Conservation (phyloP, 2,888 invertebrate species). For the Callinectes sapidus region DNA sequence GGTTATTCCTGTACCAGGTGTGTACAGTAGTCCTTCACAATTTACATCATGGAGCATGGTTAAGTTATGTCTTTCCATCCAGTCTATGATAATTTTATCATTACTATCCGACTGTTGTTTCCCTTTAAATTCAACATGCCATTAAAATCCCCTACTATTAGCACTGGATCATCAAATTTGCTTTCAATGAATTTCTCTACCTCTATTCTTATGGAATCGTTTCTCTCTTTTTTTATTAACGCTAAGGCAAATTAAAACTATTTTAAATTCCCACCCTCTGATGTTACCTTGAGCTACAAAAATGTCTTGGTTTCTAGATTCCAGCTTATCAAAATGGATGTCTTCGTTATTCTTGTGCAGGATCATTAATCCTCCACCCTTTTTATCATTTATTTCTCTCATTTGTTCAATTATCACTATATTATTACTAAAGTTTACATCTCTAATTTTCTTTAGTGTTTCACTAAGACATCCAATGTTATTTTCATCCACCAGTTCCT, state of each 20-base stretch:
- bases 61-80: too few species aligned
- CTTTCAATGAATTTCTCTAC: neutral
- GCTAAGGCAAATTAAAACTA: neutral
- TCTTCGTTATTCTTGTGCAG: neutral
- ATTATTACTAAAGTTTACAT: neutral
- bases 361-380: conserved; percentile 1
- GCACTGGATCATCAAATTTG: neutral
- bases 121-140: neutral
- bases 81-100: too few species aligned
- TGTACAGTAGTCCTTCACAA: too few species aligned
- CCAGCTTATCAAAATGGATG: neutral
- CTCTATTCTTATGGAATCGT: neutral
- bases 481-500: neutral
- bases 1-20: too few species aligned
- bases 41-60: too few species aligned
- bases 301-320: neutral
- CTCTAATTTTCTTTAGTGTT: neutral
- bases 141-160: neutral
- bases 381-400: conserved; percentile 4
- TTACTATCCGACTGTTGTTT: neutral
- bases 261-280: neutral
- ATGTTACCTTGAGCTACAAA: neutral
- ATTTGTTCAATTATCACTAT: neutral
- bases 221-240: neutral
- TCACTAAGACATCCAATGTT: neutral